Conservation (phyloP, 2,113 vertebrate genomes). For the Mesocricetus auratus region DNA sequence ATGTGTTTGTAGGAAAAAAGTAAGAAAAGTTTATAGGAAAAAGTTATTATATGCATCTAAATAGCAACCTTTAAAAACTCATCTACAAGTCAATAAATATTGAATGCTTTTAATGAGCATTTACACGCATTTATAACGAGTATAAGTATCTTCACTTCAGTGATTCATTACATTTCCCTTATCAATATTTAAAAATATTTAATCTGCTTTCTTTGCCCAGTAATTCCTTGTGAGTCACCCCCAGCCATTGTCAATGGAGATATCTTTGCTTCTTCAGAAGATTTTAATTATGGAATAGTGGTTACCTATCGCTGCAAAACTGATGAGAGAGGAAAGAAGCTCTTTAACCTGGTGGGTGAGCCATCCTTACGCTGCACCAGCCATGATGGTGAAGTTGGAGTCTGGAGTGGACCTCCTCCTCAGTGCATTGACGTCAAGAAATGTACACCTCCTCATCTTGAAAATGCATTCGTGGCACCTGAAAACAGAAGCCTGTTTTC, state of each 20-base stretch:
- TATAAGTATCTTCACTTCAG: not conserved
- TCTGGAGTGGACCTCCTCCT: constrained; percentile 79
- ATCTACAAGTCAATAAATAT: not conserved
- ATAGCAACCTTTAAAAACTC: not conserved
- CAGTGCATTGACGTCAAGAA: constrained; percentile 61
- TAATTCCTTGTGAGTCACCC: constrained; percentile 78
- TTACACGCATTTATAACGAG: not conserved
- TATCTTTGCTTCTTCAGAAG: not conserved
- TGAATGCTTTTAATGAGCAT: not conserved
- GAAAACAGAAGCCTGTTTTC: constrained; percentile 55
- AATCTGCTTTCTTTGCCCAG: not conserved
- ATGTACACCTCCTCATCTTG: constrained; percentile 67
- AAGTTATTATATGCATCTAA: not conserved
- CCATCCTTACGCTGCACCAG: constrained; percentile 82
- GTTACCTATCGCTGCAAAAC: constrained; percentile 72
- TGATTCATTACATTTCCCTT: not conserved
- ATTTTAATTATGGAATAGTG: constrained; percentile 72
- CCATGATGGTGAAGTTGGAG: constrained; percentile 41
- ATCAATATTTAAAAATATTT: constrained; percentile 6
- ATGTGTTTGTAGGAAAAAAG: not conserved
- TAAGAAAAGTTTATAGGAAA: not conserved
- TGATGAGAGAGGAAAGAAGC: fast-evolving
- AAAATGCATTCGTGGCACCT: constrained; percentile 67
- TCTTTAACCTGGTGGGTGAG: constrained; percentile 72
- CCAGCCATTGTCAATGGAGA: constrained; percentile 78